Conservation (phyloP, 2,113 vertebrate genomes). For the Rafetus swinhoei region DNA sequence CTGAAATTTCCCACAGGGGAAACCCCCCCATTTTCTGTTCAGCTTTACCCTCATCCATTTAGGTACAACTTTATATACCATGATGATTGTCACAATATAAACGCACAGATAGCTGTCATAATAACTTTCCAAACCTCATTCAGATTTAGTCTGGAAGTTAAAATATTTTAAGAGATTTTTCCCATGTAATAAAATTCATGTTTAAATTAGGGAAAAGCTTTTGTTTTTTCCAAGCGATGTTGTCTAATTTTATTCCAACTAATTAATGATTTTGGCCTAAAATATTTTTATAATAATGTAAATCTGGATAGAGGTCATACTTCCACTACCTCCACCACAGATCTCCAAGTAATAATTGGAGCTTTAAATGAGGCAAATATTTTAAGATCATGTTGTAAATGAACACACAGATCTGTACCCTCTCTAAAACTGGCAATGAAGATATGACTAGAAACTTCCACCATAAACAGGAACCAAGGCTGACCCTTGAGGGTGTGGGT, state of each 20-base stretch:
- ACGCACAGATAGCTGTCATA: too few species aligned
- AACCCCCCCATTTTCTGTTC: too few species aligned
- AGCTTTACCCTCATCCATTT: too few species aligned
- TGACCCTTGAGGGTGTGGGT: too few species aligned
- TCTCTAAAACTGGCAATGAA: neutral
- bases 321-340: neutral
- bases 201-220: too few species aligned
- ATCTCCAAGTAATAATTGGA: neutral
- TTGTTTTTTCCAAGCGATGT: neutral
- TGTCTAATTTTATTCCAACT: neutral
- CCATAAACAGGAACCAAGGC: neutral
- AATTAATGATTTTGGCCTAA: neutral
- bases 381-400: neutral
- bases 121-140: too few species aligned
- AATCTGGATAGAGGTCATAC: neutral
- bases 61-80: too few species aligned
- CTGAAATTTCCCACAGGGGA: too few species aligned
- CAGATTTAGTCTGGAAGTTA: too few species aligned
- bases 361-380: neutral
- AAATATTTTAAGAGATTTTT: too few species aligned
- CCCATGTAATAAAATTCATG: too few species aligned
- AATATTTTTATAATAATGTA: neutral
- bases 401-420: neutral
- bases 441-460: neutral
- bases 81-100: too few species aligned